phyloP scores from a whole-genome alignment of 2,888 invertebrate species.

The Dioctria linearis region DNA sequence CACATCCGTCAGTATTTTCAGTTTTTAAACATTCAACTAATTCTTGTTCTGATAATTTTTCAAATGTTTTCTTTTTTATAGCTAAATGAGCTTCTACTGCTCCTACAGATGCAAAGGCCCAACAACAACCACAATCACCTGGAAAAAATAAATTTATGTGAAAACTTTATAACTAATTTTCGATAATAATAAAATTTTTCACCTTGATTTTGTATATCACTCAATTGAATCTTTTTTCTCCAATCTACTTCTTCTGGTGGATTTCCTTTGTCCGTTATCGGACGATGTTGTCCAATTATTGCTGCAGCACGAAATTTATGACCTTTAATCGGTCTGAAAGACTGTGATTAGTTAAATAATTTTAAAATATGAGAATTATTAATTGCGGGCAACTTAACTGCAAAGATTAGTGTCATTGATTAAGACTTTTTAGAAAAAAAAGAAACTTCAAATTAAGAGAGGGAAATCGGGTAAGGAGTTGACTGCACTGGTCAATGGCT shows the following conservation, averaged over 20 bases:
- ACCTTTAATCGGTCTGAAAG: neutral
- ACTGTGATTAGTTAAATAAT: neutral
- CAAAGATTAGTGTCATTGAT: too few relatives aligned
- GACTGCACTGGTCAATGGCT: too few relatives aligned
- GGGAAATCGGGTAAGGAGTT: too few relatives aligned
- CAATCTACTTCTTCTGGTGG: constrained; percentile 19
- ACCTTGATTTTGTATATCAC: constrained; percentile 29
- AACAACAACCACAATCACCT: constrained; percentile 38
- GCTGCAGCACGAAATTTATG: constrained; percentile 13
- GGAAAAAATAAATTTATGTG: neutral
- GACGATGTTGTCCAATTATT: constrained; percentile 9
- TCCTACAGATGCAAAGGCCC: constrained; percentile 34
- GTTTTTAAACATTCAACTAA: constrained; percentile 38
- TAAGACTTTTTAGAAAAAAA: too few relatives aligned
- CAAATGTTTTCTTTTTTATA: constrained; percentile 59
- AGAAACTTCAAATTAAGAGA: too few relatives aligned
- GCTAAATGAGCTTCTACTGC: constrained; percentile 67
- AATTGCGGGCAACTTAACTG: too few relatives aligned
- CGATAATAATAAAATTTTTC: neutral
- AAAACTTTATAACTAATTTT: neutral
- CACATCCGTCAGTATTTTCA: constrained; percentile 8
- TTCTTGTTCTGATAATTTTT: constrained; percentile 31
- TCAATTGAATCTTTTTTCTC: neutral
- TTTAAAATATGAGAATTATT: neutral
- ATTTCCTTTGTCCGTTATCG: neutral